Base-by-base conservation (phyloP, 1,140 invertebrate genomes). In the Pseudomyrmex sp. region DNA sequence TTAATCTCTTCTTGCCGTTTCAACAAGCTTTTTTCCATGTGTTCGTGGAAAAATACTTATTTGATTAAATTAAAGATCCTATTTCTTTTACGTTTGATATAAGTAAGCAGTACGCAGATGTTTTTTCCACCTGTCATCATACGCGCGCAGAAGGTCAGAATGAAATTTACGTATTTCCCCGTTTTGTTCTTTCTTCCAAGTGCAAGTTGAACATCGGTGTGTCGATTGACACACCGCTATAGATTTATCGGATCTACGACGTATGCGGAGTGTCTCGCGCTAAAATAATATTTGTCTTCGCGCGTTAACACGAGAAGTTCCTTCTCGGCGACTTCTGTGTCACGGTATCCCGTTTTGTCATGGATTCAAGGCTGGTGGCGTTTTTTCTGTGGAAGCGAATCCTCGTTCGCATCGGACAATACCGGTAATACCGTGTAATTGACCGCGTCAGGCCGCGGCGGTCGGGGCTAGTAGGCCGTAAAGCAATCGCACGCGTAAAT, bases 271-370 rank as follows among this genome's bases (percentile, higher is more conserved):
- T 70, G 66, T 18, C 48, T 59, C 5, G 15, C 18, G 20, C 54
- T 58, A 20, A 70, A 59, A 54, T 44, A 79, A 79, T 79, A 79
- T 79, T 79, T 79, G 54, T 9, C 23, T 35, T 76, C 15, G 73
- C 73, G 9, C 52, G 48, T 35, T 35, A 35, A 35, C 35, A 35
- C 35, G 26, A 35, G 35, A 35, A 35, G 35, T 35, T 35, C 35
- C 35, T 35, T 5, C 35, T 3, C 35, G 35, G 35, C 35, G 35
- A 35, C 35, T 35, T 35, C 35, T 35, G 35, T 35, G 35, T 35
- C 35, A 35, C 35, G 35, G 4, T 5, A 50, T 80, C 76, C 23
- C 65, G 46, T 80, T 69, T 70, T 18, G 76, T 79, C 54, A 18
- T 18, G 35, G 20, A 13, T 58, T 58, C 66, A 72, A 80, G 76